Conservation (phyloP, 2,797 vertebrate genomes). For the Ctenopoma multispine region DNA sequence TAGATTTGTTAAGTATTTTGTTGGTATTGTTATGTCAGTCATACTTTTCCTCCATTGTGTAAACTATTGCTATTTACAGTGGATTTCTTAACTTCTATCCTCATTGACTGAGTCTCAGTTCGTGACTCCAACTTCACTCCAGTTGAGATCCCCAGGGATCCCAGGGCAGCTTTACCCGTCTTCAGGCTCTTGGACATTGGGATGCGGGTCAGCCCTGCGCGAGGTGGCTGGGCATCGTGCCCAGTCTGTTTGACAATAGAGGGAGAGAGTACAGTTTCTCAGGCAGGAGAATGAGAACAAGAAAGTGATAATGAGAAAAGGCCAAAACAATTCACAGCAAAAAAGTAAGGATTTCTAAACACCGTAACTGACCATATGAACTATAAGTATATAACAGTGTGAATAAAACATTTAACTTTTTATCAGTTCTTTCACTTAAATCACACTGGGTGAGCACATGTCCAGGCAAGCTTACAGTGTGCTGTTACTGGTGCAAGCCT, state of each 20-base stretch:
- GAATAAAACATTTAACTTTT: conserved; percentile 67
- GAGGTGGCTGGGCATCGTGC: conserved; percentile 89
- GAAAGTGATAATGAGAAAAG: conserved; percentile 15
- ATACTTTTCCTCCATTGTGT: conserved; percentile 91
- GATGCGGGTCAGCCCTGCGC: conserved; percentile 94
- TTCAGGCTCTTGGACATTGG: conserved; percentile 99
- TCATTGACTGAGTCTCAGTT: conserved; percentile 95
- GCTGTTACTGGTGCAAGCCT: conserved; percentile 45
- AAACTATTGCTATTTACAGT: conserved; percentile 84
- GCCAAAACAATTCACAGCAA: conserved; percentile 20
- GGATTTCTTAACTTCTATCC: conserved; percentile 96
- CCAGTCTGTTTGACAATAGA: conserved; percentile 83
- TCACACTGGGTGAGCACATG: conserved; percentile 13
- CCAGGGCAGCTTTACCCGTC: conserved; percentile 93
- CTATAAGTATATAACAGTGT: conserved; percentile 9
- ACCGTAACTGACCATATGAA: conserved; percentile 31
- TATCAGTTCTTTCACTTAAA: conserved; percentile 47
- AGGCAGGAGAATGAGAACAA: conserved; percentile 41
- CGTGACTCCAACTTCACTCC: conserved; percentile 93
- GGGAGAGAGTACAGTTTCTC: conserved; percentile 57
- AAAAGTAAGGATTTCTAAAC: conserved; percentile 39
- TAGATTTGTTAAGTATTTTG: conserved; percentile 4
- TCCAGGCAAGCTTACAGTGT: conserved; percentile 25
- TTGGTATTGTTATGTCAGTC: conserved; percentile 64
- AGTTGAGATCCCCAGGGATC: conserved; percentile 91